Evolutionary conservation across 1,140 invertebrate species (phyloP).

Genomic region (Chrysoperla carnea): DNA sequence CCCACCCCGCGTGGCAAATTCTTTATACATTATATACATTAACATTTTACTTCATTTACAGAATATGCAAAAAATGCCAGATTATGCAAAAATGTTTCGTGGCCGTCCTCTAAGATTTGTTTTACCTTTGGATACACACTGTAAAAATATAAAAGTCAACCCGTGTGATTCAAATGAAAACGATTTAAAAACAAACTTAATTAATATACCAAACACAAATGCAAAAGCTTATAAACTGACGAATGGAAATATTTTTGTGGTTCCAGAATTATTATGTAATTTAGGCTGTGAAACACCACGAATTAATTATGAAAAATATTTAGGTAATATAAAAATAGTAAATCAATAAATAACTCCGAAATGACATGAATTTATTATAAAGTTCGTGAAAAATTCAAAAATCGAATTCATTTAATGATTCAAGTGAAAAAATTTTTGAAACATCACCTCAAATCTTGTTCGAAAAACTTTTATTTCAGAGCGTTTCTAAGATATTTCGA

Average conservation of each 20-base stretch:
- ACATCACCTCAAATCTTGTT: no score
- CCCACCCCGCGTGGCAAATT: no score
- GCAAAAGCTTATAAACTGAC: constrained; percentile 29
- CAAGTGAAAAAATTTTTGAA: no score
- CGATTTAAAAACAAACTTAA: constrained; percentile 23
- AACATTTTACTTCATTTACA: constrained; percentile 13
- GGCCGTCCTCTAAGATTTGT: constrained; percentile 55
- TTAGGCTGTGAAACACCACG: constrained; percentile 70
- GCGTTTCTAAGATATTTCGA: no score
- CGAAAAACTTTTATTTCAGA: no score
- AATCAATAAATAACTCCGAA: no score
- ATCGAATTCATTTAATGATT: no score
- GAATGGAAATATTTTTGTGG: constrained; percentile 30
- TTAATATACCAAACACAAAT: constrained; percentile 24
- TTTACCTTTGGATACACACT: constrained; percentile 30
- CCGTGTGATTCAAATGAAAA: constrained; percentile 2
- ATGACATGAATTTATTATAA: no score
- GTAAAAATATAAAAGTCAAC: constrained; percentile 1
- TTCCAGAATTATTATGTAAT: constrained; percentile 47
- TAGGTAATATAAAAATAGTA: constrained; percentile 41
- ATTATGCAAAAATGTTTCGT: constrained; percentile 63
- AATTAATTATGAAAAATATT: constrained; percentile 50
- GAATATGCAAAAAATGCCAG: constrained; percentile 58
- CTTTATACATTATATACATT: no score
- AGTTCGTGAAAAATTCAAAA: no score